These are phyloP conservation scores for Denticeps clupeoides DNA, from an alignment of 2,797 vertebrate genomes.

Conservation along the genomic window DNA sequence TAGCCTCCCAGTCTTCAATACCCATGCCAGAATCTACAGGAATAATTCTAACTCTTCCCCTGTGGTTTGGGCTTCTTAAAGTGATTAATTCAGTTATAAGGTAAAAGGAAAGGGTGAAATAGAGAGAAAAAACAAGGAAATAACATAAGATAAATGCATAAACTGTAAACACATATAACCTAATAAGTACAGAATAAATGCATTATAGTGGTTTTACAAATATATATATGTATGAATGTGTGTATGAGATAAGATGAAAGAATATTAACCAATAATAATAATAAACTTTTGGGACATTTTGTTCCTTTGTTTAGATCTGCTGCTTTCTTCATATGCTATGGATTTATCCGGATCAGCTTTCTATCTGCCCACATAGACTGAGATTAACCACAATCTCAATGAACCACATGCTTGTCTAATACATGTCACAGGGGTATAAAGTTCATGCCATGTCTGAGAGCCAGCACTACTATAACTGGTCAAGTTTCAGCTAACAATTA, in stretches of 20 bases:
- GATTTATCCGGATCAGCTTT: slow-evolving; percentile 42
- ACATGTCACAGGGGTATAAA: slow-evolving; percentile 19
- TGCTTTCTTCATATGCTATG: slow-evolving; percentile 27
- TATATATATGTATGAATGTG: no score
- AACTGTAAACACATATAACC: slow-evolving; percentile 23
- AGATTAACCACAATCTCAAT: slow-evolving; percentile 35
- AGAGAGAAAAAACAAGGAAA: slow-evolving; percentile 36
- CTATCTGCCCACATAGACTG: slow-evolving; percentile 41
- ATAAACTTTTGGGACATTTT: slow-evolving; percentile 24
- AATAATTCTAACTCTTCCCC: slow-evolving; percentile 76
- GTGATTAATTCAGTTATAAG: slow-evolving; percentile 7
- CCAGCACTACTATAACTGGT: slow-evolving; percentile 10
- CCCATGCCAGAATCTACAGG: slow-evolving; percentile 72
- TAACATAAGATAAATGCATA: slow-evolving; percentile 32
- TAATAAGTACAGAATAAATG: slow-evolving; percentile 21
- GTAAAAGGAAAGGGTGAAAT: slow-evolving; percentile 16
- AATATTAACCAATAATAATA: slow-evolving; percentile 19
- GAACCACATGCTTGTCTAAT: slow-evolving; percentile 23
- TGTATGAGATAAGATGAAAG: slow-evolving; percentile 23
- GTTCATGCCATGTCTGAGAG: not conserved
- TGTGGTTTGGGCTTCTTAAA: slow-evolving; percentile 62
- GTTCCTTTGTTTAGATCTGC: no score
- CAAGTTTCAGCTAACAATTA: slow-evolving; percentile 5
- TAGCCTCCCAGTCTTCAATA: slow-evolving; percentile 69
- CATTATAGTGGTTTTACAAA: not conserved